These are phyloP conservation scores for Corbicula japonica DNA, from an alignment of 2,888 invertebrate species.

Conservation along the genomic window DNA sequence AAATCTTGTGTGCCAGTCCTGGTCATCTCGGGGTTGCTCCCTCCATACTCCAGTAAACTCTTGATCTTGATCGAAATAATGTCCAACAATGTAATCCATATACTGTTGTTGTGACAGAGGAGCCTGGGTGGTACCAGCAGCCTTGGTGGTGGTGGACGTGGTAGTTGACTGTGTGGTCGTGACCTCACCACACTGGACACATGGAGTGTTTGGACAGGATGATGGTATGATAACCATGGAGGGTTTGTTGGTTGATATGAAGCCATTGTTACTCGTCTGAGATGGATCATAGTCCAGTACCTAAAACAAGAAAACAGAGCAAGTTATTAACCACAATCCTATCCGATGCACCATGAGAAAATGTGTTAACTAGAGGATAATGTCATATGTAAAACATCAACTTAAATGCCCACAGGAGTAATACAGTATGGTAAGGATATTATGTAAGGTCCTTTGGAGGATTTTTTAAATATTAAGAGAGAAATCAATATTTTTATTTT, in stretches of 20 bases:
- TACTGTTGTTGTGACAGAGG: neutral
- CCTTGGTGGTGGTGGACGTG: slow-evolving; percentile 42
- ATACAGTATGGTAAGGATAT: no score
- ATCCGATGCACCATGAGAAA: no score
- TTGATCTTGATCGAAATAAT: slow-evolving; percentile 70
- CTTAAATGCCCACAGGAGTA: no score
- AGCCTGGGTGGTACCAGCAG: neutral
- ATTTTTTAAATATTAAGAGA: no score
- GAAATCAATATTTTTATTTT: no score
- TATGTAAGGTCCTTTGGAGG: no score
- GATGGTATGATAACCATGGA: slow-evolving; percentile 32
- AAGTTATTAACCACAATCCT: no score
- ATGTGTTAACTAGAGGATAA: no score
- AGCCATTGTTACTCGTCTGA: slow-evolving; percentile 5
- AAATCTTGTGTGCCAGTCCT: slow-evolving; percentile 68
- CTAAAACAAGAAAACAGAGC: slow-evolving; percentile 32
- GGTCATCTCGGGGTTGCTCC: slow-evolving; percentile 19
- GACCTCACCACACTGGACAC: slow-evolving; percentile 70
- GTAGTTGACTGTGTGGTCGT: slow-evolving; percentile 43
- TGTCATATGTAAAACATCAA: no score
- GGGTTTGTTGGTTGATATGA: neutral
- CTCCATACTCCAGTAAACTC: slow-evolving; percentile 77
- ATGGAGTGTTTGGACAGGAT: slow-evolving; percentile 62
- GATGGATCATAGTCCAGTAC: slow-evolving; percentile 35
- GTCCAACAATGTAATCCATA: slow-evolving; percentile 33